Evolutionary conservation across 2,888 invertebrate genomes (phyloP), one percentile per base, ranked within the genome.

Genomic region (Oscheius onirici): DNA sequence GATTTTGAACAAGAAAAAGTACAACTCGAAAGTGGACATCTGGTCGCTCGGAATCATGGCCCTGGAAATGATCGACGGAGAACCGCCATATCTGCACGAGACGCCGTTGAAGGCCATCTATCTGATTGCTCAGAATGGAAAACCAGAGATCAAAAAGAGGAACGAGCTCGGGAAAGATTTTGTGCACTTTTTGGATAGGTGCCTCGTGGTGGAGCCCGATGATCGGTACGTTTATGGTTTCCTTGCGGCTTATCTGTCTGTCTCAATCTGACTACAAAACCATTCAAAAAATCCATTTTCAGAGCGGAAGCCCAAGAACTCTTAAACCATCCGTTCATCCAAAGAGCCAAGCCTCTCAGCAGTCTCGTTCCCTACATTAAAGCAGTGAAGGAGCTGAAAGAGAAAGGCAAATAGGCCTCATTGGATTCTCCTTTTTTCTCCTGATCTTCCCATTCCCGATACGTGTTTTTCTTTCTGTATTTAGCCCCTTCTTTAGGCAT

Each of bases 11-110:
- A 83, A 87, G 71, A 80, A 83, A 52, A 81, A 84, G 65, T 88
- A 88, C 81, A 86, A 81, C 71, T 83, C 79, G 72, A 86, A 84
- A 69, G 69, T 71, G 13, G 95, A 95, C 87, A 93, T 95, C 46
- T 95, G 95, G 95, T 95, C 95, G 0, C 90, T 97, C 70, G 88
- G 88, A 22, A 97, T 97, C 75, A 96, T 97, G 96, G 94, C 95
- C 0, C 95, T 97, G 70, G 95, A 95, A 89, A 94, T 94, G 94
- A 93, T 97, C 65, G 95, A 96, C 88, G 97, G 97, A 26, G 87
- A 88, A 66, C 97, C 97, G 0, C 97, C 97, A 0, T 97, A 97
- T 88, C 91, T 97, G 88, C 93, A 95, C 85, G 97, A 97, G 89
- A 93, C 95, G 0, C 96, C 96, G 0, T 75, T 88, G 41, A 87